Evolutionary conservation across 2,113 vertebrate species (phyloP), one percentile per base, ranked within the genome.

Genomic region (Bombycilla garrulus): DNA sequence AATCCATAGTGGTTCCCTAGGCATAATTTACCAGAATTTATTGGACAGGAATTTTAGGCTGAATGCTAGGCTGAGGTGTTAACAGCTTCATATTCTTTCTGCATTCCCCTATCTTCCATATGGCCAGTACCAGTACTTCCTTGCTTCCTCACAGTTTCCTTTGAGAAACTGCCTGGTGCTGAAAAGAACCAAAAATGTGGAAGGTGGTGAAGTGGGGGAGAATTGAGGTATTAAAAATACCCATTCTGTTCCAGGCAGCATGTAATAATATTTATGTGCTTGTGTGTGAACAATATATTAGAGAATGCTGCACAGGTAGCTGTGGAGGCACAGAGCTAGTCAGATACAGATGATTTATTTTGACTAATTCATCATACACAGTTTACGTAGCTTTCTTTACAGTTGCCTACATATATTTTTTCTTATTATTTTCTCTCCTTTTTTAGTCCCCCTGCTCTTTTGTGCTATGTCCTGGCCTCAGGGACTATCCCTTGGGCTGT

Each of bases 191-290:
- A 40, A 71, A 74, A 67, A 54, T 72, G 13, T 77, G 38, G 58
- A 93, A 96, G 66, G 79, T 61, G 7, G 57, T 42, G 20, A 79
- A 62, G 44, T 38, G 40, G 9, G 47, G n/a, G n/a, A 67, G 56
- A 79, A n/a, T 6, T n/a, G 36, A 81, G 35, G 36, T 77, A 66
- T n/a, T 67, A 35, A 77, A 84, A 71, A 36, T 56, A 60, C 11
- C 20, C 83, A 16, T 70, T 80, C 74, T 2, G 5, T 95, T 72
- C 18, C 60, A 81, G 61, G 74, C 86, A 93, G 36, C 29, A 23
- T 81, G 15, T 51, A 81, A 84, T 28, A 76, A 42, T 65, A 76
- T 84, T 90, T 97, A 95, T 97, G 94, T 97, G 92, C 93, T 96
- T 82, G 92, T 95, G 93, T 88, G 42, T 94, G 67, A 90, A 86